phyloP scores from a whole-genome alignment of 2,888 invertebrate genomes.

The Priocnemis perturbator region DNA sequence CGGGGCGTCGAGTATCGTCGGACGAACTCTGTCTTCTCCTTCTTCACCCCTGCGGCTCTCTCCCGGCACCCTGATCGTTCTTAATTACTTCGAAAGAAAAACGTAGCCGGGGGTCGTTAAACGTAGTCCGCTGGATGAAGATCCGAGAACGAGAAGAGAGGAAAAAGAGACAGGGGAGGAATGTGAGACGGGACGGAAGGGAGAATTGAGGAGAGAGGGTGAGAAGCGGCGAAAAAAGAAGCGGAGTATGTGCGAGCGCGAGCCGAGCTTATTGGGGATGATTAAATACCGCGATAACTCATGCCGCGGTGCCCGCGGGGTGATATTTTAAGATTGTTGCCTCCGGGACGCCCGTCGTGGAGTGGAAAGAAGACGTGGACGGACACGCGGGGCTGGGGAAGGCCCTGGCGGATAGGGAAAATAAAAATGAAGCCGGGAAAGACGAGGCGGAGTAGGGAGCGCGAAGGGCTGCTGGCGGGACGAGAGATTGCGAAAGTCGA shows the following conservation, averaged over 20 bases:
- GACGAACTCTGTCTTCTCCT: slow-evolving; percentile 21
- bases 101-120: slow-evolving; percentile 44
- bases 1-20: slow-evolving; percentile 29
- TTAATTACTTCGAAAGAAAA: slow-evolving; percentile 53
- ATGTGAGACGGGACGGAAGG: slow-evolving; percentile 7
- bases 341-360: slow-evolving; percentile 39
- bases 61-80: slow-evolving; percentile 39
- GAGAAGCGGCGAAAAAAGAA: slow-evolving; percentile 6
- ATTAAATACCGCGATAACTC: slow-evolving; percentile 69
- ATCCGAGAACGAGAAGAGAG: neutral
- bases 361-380: slow-evolving; percentile 14
- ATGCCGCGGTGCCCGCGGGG: slow-evolving; percentile 58
- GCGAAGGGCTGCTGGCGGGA: slow-evolving; percentile 6
- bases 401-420: slow-evolving; percentile 16
- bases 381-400: slow-evolving; percentile 7
- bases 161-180: slow-evolving; percentile 12
- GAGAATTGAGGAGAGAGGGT: slow-evolving; percentile 8
- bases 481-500: neutral
- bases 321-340: slow-evolving; percentile 68
- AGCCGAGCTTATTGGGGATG: slow-evolving; percentile 66
- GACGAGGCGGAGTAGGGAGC: slow-evolving; percentile 20
- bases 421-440: slow-evolving; percentile 22
- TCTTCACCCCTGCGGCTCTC: too few relatives aligned
- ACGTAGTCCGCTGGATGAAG: slow-evolving; percentile 24
- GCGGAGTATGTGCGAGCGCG: neutral